These are phyloP conservation scores for Papilio aristodemus DNA, from an alignment of 1,140 invertebrate species.

Conservation along the genomic window DNA sequence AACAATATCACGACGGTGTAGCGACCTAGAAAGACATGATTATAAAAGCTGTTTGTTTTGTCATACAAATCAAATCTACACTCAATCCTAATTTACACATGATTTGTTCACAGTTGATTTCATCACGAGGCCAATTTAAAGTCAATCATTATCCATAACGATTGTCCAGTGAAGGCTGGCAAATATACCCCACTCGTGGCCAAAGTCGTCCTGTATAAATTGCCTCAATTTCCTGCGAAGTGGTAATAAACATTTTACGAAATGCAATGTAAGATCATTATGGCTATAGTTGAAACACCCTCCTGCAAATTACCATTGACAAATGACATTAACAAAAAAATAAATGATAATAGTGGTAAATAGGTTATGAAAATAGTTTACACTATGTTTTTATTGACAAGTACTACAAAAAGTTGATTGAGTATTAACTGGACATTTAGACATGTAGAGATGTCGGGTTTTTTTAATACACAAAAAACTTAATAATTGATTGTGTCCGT, in stretches of 20 bases:
- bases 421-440: too few species aligned
- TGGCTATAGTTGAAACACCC: conserved; percentile 7
- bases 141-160: conserved; percentile 55
- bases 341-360: neutral
- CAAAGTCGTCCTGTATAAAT: conserved; percentile 62
- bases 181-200: conserved; percentile 57
- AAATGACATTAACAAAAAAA: conserved; percentile 33
- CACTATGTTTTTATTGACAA: neutral
- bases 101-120: conserved; percentile 22
- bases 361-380: neutral
- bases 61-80: conserved; percentile 20
- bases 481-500: neutral
- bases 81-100: conserved; percentile 4
- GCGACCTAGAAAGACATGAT: conserved; percentile 62
- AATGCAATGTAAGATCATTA: conserved; percentile 40
- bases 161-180: conserved; percentile 44
- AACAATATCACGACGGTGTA: conserved; percentile 44
- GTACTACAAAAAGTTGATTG: too few species aligned
- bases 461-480: neutral
- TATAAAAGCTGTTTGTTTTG: conserved; percentile 36
- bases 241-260: conserved; percentile 51
- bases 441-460: too few species aligned
- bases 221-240: conserved; percentile 55
- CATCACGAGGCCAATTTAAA: conserved; percentile 55
- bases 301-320: conserved; percentile 35